Percentiles rank a stretch among this genome's conserved stretches.
These are phyloP conservation scores for Parambassis ranga DNA, from an alignment of 2,797 vertebrate species.

Conservation along the genomic window DNA sequence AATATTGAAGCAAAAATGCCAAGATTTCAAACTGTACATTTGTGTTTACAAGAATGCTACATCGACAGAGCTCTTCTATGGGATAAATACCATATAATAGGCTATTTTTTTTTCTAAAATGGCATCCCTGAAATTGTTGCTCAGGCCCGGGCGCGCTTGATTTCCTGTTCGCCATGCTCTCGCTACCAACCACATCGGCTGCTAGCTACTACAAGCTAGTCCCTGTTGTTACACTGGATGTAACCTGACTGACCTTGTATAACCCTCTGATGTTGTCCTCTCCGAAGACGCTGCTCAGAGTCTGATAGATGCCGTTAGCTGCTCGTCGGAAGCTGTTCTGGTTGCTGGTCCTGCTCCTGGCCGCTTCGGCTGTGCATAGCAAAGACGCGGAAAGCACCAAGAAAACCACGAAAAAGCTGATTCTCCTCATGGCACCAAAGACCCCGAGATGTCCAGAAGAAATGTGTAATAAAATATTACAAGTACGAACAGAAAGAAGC, in stretches of 20 bases:
- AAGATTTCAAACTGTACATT: neutral
- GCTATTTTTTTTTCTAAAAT: conserved; percentile 62
- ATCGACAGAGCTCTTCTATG: neutral
- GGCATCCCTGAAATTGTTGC: conserved; percentile 51
- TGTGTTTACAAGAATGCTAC: too few species aligned
- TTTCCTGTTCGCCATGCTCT: conserved; percentile 21
- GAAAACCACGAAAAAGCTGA: conserved; percentile 50
- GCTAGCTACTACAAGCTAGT: neutral
- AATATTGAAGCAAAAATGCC: rapidly evolving
- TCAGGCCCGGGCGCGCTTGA: conserved; percentile 29
- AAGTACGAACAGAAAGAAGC: neutral
- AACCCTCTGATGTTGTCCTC: conserved; percentile 92
- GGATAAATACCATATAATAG: neutral
- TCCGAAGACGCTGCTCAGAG: conserved; percentile 87
- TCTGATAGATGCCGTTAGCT: conserved; percentile 87
- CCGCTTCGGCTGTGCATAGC: conserved; percentile 76
- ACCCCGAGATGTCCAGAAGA: neutral
- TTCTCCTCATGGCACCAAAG: conserved; percentile 65
- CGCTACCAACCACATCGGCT: neutral
- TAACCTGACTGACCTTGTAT: conserved; percentile 83
- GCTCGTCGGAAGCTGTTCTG: conserved; percentile 88
- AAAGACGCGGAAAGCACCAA: conserved; percentile 67
- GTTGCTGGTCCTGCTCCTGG: conserved; percentile 83
- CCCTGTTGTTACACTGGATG: rapidly evolving
- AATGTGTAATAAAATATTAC: neutral